A percentile compares a stretch with the other conserved stretches of the same genome.
Evolutionary conservation across 1,140 invertebrate species (phyloP).

Genomic region (Vanessa atalanta): DNA sequence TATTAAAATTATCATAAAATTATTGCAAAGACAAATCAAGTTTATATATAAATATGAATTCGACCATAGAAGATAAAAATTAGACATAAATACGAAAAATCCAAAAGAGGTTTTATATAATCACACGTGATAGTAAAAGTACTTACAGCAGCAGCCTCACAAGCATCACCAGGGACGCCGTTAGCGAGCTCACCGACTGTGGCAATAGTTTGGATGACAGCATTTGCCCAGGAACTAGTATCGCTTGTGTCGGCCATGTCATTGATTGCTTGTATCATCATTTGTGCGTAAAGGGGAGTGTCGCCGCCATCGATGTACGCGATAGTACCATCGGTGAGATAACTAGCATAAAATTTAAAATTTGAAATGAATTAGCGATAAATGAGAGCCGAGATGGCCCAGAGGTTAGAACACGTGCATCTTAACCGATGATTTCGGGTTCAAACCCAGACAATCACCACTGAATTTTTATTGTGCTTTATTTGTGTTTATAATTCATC

Average conservation of each 20-base stretch:
- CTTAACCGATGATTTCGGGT: too few species aligned
- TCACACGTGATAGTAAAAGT: neutral
- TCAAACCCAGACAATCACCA: too few species aligned
- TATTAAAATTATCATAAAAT: neutral
- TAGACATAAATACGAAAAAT: neutral
- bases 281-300: conserved; percentile 53
- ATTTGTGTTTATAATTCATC: too few species aligned
- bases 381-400: too few species aligned
- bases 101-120: neutral
- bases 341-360: conserved; percentile 1
- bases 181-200: conserved; percentile 51
- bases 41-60: too few species aligned
- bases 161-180: conserved; percentile 61
- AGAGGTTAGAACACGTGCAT: too few species aligned
- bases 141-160: conserved; percentile 60
- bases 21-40: too few species aligned
- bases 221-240: conserved; percentile 42
- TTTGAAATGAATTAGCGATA: neutral
- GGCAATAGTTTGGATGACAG: conserved; percentile 48
- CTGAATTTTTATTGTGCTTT: too few species aligned
- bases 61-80: neutral
- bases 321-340: conserved; percentile 40
- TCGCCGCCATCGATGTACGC: conserved; percentile 55
- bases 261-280: conserved; percentile 44
- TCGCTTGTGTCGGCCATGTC: conserved; percentile 50